phyloP scores from a whole-genome alignment of 2,797 vertebrate genomes.

The Urosaurus nigricauda region DNA sequence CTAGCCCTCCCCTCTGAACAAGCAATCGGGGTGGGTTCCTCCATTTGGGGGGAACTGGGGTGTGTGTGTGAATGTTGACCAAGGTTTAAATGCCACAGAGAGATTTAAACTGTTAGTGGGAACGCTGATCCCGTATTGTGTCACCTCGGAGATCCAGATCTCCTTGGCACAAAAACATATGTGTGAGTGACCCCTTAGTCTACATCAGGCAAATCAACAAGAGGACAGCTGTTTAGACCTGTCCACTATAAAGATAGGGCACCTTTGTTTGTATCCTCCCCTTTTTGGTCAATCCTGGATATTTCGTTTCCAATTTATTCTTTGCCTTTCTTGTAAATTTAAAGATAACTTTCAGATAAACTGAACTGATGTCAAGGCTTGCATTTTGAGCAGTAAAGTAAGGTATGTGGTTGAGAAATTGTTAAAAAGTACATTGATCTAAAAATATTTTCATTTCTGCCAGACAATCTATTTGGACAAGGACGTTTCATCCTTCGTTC shows the following conservation, averaged over 20 bases:
- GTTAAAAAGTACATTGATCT: slow-evolving; percentile 55
- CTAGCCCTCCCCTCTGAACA: no score
- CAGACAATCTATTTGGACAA: slow-evolving; percentile 85
- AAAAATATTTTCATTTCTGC: slow-evolving; percentile 57
- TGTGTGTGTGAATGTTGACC: no score
- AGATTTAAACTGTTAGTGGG: no score
- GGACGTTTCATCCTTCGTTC: slow-evolving; percentile 83
- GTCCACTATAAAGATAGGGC: slow-evolving; percentile 21
- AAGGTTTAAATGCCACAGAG: no score
- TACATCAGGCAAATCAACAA: not conserved
- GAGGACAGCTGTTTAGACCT: not conserved
- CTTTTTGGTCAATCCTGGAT: not conserved
- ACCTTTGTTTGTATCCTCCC: slow-evolving; percentile 16
- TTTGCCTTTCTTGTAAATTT: slow-evolving; percentile 34
- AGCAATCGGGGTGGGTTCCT: no score
- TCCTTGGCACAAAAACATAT: no score
- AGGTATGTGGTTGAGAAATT: not conserved
- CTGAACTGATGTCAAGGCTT: slow-evolving; percentile 45
- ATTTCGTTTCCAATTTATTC: slow-evolving; percentile 46
- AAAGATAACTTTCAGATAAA: slow-evolving; percentile 42
- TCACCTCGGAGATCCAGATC: no score
- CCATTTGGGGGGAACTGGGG: no score
- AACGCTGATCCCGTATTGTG: no score
- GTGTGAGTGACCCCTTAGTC: no score
- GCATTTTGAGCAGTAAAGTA: slow-evolving; percentile 35